Percentiles rank a stretch among this genome's conserved stretches.
phyloP scores from a whole-genome alignment of 2,797 vertebrate species.

The Perodicticus potto region DNA sequence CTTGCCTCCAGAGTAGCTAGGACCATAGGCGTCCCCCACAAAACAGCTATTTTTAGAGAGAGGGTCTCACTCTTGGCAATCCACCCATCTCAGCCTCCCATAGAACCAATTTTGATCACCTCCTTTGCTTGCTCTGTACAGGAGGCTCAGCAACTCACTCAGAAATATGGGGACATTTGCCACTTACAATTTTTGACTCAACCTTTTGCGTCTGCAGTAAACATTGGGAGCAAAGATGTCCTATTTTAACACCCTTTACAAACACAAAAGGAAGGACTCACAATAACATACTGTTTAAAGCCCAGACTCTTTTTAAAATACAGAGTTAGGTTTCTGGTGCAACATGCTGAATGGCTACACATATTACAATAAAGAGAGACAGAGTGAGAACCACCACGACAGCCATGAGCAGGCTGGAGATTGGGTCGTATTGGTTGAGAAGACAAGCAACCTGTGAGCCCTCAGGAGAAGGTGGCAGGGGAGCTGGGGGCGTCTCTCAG shows the following conservation, averaged over 20 bases:
- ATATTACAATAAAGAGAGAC: not conserved
- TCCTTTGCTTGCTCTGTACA: not conserved
- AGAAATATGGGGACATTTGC: not conserved
- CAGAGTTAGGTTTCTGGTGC: not conserved
- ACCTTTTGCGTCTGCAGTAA: not conserved
- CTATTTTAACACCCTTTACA: not conserved
- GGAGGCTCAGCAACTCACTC: not conserved
- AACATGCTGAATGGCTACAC: not conserved
- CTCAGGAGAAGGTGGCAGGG: not conserved
- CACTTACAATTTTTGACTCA: not conserved
- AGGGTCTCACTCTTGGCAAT: no score
- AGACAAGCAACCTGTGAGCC: no score
- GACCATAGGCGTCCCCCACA: no score
- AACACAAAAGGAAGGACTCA: conserved; percentile 11
- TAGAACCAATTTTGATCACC: not conserved
- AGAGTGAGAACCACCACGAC: not conserved
- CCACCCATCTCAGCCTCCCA: no score
- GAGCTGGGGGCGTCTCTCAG: not conserved
- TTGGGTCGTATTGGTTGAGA: not conserved
- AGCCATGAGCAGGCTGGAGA: not conserved
- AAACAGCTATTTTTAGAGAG: no score
- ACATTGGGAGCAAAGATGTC: not conserved
- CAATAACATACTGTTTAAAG: not conserved
- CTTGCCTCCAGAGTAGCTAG: no score
- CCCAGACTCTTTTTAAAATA: not conserved